phyloP scores from a whole-genome alignment of 2,888 invertebrate genomes.

The Apotomis capreana region DNA sequence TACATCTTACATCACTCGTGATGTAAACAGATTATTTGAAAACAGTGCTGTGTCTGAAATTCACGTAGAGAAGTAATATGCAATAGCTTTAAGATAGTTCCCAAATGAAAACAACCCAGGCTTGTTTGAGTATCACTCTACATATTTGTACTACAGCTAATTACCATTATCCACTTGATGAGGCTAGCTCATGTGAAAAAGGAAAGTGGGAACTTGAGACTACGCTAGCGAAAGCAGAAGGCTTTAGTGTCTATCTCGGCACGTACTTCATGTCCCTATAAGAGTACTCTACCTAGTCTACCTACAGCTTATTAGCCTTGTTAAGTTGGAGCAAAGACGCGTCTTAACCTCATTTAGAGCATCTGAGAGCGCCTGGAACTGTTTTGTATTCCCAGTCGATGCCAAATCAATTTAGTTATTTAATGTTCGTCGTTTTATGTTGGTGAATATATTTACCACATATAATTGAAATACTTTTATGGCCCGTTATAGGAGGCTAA shows the following conservation, averaged over 20 bases:
- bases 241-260: neutral
- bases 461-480: too few species aligned
- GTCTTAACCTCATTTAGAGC: conserved; percentile 36
- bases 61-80: neutral
- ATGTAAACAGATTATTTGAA: neutral
- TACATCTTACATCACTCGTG: neutral
- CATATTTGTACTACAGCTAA: neutral
- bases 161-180: conserved; percentile 16
- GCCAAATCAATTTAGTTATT: neutral
- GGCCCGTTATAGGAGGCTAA: neutral
- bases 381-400: conserved; percentile 9
- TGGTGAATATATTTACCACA: neutral
- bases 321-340: conserved; percentile 6
- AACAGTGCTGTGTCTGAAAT: neutral
- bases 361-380: conserved; percentile 2
- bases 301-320: conserved; percentile 16
- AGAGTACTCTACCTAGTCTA: too few species aligned
- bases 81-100: too few species aligned
- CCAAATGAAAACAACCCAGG: too few species aligned
- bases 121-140: neutral
- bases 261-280: conserved; percentile 5
- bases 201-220: conserved; percentile 34
- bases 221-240: conserved; percentile 22
- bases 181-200: conserved; percentile 12
- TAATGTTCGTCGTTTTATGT: neutral